A percentile compares a stretch with the other conserved stretches of the same genome.
Evolutionary conservation across 2,888 invertebrate species (phyloP).

Genomic region (Tryphoninae sp.): DNA sequence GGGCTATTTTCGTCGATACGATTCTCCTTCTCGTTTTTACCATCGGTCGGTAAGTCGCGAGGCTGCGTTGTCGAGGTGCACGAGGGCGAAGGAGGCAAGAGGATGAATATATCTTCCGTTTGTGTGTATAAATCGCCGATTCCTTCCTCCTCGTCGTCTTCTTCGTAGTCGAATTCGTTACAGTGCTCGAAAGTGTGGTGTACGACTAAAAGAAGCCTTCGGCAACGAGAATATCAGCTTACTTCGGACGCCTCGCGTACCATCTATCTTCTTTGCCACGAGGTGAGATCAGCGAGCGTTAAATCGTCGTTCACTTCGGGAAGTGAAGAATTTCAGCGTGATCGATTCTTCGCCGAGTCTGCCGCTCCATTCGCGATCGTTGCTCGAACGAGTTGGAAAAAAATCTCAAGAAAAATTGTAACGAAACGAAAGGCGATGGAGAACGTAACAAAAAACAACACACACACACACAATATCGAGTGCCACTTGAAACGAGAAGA

Average conservation of each 20-base stretch:
- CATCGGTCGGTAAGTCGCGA: slow-evolving; percentile 30
- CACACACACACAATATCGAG: not conserved
- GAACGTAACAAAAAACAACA: not conserved
- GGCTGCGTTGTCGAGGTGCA: not conserved
- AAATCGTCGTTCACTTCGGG: slow-evolving; percentile 43
- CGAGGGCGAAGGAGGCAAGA: no score
- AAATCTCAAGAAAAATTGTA: slow-evolving; percentile 3
- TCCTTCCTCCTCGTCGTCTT: slow-evolving; percentile 27
- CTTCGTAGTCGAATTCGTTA: slow-evolving; percentile 51
- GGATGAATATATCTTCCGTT: not conserved
- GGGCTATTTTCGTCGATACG: no score
- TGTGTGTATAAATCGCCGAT: slow-evolving; percentile 1
- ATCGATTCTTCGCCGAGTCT: slow-evolving; percentile 33
- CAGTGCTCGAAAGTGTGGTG: slow-evolving; percentile 25
- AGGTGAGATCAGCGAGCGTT: slow-evolving; percentile 38
- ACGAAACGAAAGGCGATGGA: not conserved
- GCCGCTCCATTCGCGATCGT: slow-evolving; percentile 16
- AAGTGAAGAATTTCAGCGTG: slow-evolving; percentile 39
- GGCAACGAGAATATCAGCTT: slow-evolving; percentile 56
- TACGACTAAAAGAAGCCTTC: slow-evolving; percentile 49
- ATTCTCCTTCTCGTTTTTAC: slow-evolving; percentile 5
- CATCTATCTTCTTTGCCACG: slow-evolving; percentile 33
- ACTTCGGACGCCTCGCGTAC: slow-evolving; percentile 30
- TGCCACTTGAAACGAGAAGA: slow-evolving; percentile 19
- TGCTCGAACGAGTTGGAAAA: slow-evolving; percentile 1